Conservation (phyloP, 1,140 invertebrate species). For the Saxidomus purpurata region DNA sequence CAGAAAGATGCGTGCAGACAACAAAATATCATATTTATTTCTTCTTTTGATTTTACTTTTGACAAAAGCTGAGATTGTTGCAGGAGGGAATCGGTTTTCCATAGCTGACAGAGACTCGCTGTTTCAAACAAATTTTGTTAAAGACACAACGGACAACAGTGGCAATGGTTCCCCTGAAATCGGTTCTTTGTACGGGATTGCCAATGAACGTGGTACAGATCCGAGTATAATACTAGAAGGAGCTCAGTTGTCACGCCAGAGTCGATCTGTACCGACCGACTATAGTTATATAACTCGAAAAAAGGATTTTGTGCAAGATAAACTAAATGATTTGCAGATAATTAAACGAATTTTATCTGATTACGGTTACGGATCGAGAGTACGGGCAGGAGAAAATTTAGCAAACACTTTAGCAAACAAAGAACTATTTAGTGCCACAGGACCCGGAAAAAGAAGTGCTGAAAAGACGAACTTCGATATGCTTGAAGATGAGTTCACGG, state of each 20-base stretch:
- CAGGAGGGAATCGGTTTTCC: not conserved
- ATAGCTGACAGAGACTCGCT: too few species aligned
- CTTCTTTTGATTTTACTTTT: not conserved
- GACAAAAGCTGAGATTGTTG: not conserved
- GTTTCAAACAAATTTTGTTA: too few species aligned
- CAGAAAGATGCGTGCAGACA: not conserved
- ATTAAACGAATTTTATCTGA: not conserved
- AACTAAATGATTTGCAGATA: not conserved
- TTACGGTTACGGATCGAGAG: not conserved
- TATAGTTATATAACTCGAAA: not conserved
- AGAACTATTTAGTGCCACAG: not conserved
- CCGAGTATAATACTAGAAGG: too few species aligned
- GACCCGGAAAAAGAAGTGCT: constrained; percentile 1
- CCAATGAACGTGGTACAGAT: too few species aligned
- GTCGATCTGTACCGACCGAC: not conserved
- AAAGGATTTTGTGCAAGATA: not conserved
- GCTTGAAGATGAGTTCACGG: not conserved
- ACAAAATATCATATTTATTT: not conserved
- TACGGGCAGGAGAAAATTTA: not conserved
- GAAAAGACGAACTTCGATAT: not conserved
- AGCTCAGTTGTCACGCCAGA: not conserved
- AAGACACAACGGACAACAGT: too few species aligned
- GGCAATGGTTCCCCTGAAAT: too few species aligned
- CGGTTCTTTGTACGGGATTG: too few species aligned
- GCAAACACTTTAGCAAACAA: not conserved